These are phyloP conservation scores for Tricholauxania praeusta DNA, from an alignment of 2,888 invertebrate genomes.

Conservation along the genomic window DNA sequence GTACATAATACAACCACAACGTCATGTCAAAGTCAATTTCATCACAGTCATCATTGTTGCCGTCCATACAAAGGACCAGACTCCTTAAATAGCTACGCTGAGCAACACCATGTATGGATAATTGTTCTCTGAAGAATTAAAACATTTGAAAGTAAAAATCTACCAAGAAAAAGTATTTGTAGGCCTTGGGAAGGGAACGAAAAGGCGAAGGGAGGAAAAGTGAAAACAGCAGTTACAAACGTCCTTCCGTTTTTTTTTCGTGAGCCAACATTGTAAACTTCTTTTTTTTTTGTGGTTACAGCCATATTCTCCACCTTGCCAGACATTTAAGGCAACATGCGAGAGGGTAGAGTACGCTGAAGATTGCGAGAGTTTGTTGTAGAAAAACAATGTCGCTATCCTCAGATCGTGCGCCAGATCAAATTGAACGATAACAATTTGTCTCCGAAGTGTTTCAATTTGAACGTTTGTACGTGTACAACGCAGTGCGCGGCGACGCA, in stretches of 20 bases:
- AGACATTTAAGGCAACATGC: neutral
- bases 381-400: slow-evolving; percentile 27
- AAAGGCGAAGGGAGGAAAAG: slow-evolving; percentile 13
- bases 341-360: neutral
- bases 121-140: slow-evolving; percentile 53
- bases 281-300: neutral
- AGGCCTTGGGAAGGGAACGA: neutral
- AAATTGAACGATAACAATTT: slow-evolving; percentile 68
- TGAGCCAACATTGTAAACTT: neutral
- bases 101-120: slow-evolving; percentile 50
- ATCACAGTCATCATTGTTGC: neutral
- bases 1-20: neutral
- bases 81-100: slow-evolving; percentile 26
- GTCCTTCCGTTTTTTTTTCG: slow-evolving; percentile 25
- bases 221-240: slow-evolving; percentile 27
- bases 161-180: neutral
- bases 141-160: slow-evolving; percentile 44
- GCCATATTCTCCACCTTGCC: neutral
- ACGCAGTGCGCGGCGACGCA: neutral
- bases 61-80: slow-evolving; percentile 22
- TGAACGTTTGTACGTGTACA: slow-evolving; percentile 51
- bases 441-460: slow-evolving; percentile 68
- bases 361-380: neutral
- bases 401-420: slow-evolving; percentile 64
- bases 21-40: slow-evolving; percentile 27